These are phyloP conservation scores for Drosophila orosa DNA, from an alignment of 1,140 invertebrate species.

Conservation along the genomic window DNA sequence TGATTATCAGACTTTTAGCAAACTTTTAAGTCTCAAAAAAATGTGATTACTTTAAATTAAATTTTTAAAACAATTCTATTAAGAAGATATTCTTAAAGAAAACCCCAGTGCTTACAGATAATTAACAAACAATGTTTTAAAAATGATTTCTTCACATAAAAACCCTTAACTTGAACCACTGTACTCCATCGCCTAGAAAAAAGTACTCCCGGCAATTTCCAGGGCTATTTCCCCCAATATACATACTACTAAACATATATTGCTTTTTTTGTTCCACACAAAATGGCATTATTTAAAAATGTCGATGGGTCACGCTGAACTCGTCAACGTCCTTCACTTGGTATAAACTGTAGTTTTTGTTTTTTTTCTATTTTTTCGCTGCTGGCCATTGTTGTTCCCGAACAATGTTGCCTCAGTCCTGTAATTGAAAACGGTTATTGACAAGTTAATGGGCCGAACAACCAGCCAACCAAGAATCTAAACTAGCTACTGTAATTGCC, in stretches of 20 bases:
- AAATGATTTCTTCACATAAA: background rate
- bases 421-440: slow-evolving; percentile 82
- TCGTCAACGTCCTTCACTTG: slow-evolving; percentile 52
- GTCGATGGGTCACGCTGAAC: slow-evolving; percentile 76
- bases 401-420: slow-evolving; percentile 35
- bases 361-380: background rate
- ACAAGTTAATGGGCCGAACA: slow-evolving; percentile 72
- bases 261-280: slow-evolving; percentile 57
- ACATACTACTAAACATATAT: slow-evolving; percentile 28
- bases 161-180: slow-evolving; percentile 13
- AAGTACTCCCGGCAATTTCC: slow-evolving; percentile 37
- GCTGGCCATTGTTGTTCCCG: background rate
- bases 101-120: background rate
- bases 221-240: slow-evolving; percentile 34
- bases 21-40: background rate
- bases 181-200: slow-evolving; percentile 14
- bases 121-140: background rate
- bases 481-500: slow-evolving; percentile 66
- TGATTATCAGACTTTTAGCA: background rate
- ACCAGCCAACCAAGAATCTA: slow-evolving; percentile 37
- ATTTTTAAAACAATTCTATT: too few species aligned
- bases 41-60: background rate
- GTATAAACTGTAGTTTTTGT: slow-evolving; percentile 13
- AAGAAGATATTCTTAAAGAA: background rate
- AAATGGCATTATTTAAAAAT: slow-evolving; percentile 79